Percentiles rank a stretch among this genome's conserved stretches.
Evolutionary conservation across 2,888 invertebrate genomes (phyloP).

Genomic region (Aplocera efformata): DNA sequence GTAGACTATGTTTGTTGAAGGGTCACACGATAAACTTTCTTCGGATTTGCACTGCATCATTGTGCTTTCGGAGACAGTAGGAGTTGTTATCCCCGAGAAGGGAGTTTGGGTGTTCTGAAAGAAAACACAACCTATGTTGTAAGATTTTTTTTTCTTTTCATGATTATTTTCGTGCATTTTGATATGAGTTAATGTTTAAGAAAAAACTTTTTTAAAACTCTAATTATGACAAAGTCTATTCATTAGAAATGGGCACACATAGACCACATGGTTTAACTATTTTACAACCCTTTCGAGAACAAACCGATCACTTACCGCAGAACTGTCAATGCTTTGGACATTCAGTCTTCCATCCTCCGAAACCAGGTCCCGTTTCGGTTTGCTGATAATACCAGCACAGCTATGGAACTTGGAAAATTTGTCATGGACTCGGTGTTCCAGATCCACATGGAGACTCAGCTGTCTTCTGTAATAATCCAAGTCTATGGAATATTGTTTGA

Average conservation of each 20-base stretch:
- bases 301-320: constrained; percentile 4
- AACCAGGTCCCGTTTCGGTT: not conserved
- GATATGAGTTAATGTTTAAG: too few species aligned
- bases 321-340: constrained; percentile 30
- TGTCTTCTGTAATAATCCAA: constrained; percentile 44
- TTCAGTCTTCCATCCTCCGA: constrained; percentile 35
- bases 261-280: too few species aligned
- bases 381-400: constrained; percentile 44
- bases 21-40: constrained; percentile 44
- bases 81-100: constrained; percentile 13
- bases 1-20: constrained; percentile 54
- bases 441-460: constrained; percentile 52
- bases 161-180: too few species aligned
- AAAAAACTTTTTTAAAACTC: too few species aligned
- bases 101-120: constrained; percentile 1
- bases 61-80: constrained; percentile 24
- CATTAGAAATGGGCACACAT: too few species aligned
- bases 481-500: too few species aligned
- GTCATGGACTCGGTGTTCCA: constrained; percentile 49
- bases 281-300: too few species aligned
- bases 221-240: too few species aligned
- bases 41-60: constrained; percentile 32
- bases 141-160: too few species aligned
- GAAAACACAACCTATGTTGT: too few species aligned
- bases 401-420: constrained; percentile 58